Evolutionary conservation across 2,888 invertebrate genomes (phyloP).

Genomic region (Hermaeophaga mercurialis): DNA sequence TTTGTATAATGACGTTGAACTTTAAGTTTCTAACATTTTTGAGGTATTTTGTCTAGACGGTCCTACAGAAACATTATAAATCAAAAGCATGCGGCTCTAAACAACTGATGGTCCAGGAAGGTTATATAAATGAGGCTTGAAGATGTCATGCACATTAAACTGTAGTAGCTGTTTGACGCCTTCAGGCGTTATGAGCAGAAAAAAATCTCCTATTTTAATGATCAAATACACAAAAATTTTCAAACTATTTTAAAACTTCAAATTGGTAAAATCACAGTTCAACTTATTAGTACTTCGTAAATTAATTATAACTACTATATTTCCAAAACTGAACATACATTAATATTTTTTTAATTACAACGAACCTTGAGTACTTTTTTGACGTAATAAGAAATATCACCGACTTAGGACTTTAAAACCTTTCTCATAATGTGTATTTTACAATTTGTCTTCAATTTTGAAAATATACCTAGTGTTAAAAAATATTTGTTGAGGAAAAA

Average conservation of each 20-base stretch:
- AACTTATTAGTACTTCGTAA: slow-evolving; percentile 43
- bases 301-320: slow-evolving; percentile 21
- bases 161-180: neutral
- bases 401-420: neutral
- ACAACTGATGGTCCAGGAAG: too few species aligned
- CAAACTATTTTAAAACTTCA: slow-evolving; percentile 39
- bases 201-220: too few species aligned
- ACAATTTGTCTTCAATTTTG: too few species aligned
- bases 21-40: neutral
- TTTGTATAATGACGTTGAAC: neutral
- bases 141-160: neutral
- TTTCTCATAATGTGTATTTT: too few species aligned
- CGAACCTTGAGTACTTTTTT: neutral
- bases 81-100: neutral
- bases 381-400: slow-evolving; percentile 12
- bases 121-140: too few species aligned
- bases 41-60: neutral
- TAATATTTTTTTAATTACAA: slow-evolving; percentile 7
- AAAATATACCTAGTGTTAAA: too few species aligned
- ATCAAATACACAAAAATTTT: too few species aligned
- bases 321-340: slow-evolving; percentile 8
- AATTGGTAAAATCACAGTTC: slow-evolving; percentile 46
- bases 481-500: too few species aligned
- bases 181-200: neutral
- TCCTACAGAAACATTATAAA: neutral